These are phyloP conservation scores for Peribatodes rhomboidaria DNA, from an alignment of 2,888 invertebrate species.

Conservation along the genomic window DNA sequence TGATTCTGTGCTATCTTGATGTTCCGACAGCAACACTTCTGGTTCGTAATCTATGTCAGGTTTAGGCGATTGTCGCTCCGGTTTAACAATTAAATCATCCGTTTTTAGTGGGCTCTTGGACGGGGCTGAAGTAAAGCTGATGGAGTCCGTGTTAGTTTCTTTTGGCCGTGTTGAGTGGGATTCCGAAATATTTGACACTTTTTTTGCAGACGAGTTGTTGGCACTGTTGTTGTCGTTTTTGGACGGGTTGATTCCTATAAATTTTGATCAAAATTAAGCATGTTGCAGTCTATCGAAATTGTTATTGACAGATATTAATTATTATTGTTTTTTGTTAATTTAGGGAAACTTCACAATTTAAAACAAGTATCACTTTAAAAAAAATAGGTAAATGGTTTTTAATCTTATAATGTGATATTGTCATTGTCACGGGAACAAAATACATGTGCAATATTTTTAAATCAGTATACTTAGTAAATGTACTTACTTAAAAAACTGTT, in stretches of 20 bases:
- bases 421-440: no score
- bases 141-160: conserved; percentile 67
- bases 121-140: conserved; percentile 60
- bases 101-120: conserved; percentile 74
- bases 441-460: no score
- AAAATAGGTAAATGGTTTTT: no score
- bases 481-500: no score
- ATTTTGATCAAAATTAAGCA: conserved; percentile 18
- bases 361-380: not conserved
- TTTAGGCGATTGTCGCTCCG: conserved; percentile 80
- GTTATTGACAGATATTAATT: not conserved
- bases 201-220: conserved; percentile 70
- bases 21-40: conserved; percentile 80
- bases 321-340: no score
- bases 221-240: conserved; percentile 74
- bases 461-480: no score
- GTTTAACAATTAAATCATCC: conserved; percentile 74
- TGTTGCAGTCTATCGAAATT: not conserved
- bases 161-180: conserved; percentile 66
- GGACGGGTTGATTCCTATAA: conserved; percentile 80
- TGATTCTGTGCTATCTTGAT: conserved; percentile 73
- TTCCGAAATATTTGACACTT: conserved; percentile 68
- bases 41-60: conserved; percentile 82
- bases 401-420: no score
- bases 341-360: no score